These are phyloP conservation scores for Cremastobaeus sp. DNA, from an alignment of 2,888 invertebrate species.

Conservation along the genomic window DNA sequence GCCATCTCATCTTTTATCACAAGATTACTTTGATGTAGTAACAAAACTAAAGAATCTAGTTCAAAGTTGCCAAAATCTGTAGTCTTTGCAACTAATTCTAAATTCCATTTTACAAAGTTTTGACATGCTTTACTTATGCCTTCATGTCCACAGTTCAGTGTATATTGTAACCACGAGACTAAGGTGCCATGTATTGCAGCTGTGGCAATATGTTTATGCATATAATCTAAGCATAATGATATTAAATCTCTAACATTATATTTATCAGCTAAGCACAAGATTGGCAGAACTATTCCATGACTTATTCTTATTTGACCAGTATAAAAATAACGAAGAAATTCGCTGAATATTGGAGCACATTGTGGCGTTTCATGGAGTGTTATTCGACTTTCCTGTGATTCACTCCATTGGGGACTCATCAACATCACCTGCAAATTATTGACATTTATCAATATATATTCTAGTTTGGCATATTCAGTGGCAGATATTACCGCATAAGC, in stretches of 20 bases:
- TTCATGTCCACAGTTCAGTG: slow-evolving; percentile 88
- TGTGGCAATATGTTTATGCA: slow-evolving; percentile 91
- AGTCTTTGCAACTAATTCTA: slow-evolving; percentile 88
- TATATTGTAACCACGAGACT: slow-evolving; percentile 95
- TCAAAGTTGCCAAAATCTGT: slow-evolving; percentile 91
- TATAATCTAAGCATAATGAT: slow-evolving; percentile 89
- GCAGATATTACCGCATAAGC: too few species aligned
- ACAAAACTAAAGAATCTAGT: slow-evolving; percentile 85
- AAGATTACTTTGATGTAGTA: slow-evolving; percentile 91
- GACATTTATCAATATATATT: neutral
- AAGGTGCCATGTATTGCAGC: slow-evolving; percentile 90
- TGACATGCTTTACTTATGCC: slow-evolving; percentile 86
- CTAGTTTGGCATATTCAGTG: too few species aligned
- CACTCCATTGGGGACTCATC: slow-evolving; percentile 95
- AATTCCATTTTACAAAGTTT: slow-evolving; percentile 93
- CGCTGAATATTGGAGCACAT: slow-evolving; percentile 91
- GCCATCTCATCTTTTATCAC: slow-evolving; percentile 94
- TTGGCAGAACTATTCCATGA: slow-evolving; percentile 90
- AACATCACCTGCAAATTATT: slow-evolving; percentile 82
- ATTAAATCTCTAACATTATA: slow-evolving; percentile 96
- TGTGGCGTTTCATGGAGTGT: slow-evolving; percentile 91
- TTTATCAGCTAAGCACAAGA: slow-evolving; percentile 94
- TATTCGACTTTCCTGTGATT: slow-evolving; percentile 90
- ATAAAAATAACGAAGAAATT: slow-evolving; percentile 93
- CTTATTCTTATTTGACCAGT: slow-evolving; percentile 93